These are phyloP conservation scores for Pterocles orientalis DNA, from an alignment of 2,113 vertebrate genomes.

Conservation along the genomic window DNA sequence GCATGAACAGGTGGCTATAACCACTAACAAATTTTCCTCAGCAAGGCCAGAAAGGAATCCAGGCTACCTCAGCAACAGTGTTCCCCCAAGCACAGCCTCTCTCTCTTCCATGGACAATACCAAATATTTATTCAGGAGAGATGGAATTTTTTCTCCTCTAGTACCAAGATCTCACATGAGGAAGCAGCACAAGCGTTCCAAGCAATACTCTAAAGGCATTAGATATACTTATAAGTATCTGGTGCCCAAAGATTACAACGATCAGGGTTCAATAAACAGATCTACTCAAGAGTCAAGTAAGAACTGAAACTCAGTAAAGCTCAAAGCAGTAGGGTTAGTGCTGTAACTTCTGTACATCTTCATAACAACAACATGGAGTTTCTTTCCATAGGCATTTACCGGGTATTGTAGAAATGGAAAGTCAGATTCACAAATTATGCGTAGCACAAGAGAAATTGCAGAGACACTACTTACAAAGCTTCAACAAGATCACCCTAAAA, in stretches of 20 bases:
- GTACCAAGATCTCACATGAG: neutral
- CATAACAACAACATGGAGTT: neutral
- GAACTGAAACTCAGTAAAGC: neutral
- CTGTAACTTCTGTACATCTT: neutral
- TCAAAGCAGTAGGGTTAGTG: neutral
- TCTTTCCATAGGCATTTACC: neutral
- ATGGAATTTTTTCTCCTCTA: neutral
- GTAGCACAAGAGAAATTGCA: neutral
- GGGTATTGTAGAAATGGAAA: neutral
- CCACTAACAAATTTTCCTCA: neutral
- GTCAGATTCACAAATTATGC: rapidly evolving
- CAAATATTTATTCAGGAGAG: neutral
- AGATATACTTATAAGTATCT: neutral
- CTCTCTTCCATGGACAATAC: neutral
- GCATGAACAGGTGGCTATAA: neutral
- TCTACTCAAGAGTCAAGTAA: neutral
- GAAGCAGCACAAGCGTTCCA: neutral
- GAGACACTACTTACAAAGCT: neutral
- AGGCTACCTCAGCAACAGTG: neutral
- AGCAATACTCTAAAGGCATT: neutral
- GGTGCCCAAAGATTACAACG: neutral
- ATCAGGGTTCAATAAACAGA: neutral
- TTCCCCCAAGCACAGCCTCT: neutral
- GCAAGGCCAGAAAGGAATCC: neutral
- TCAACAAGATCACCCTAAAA: neutral